Percentiles rank a stretch among this genome's conserved stretches.
Conservation (phyloP, 2,888 invertebrate genomes). For the Drosophila fungiperda region DNA sequence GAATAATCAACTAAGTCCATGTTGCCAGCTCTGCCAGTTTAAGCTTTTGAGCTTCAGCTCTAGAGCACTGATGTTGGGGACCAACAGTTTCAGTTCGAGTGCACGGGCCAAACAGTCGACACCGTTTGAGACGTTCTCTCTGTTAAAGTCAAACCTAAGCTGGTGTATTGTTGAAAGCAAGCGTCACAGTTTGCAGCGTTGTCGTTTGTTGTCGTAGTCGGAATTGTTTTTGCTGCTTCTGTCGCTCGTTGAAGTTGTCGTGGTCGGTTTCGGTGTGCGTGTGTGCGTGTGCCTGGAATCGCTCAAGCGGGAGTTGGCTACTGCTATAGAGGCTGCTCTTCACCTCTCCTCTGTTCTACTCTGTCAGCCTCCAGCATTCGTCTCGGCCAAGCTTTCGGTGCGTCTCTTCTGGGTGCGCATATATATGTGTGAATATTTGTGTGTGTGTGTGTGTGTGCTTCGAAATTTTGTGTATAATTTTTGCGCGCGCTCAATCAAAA, state of each 20-base stretch:
- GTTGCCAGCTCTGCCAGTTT: constrained; percentile 32
- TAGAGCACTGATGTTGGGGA: constrained; percentile 47
- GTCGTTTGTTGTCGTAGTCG: constrained; percentile 58
- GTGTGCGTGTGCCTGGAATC: constrained; percentile 64
- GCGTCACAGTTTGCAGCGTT: constrained; percentile 57
- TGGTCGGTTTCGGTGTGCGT: constrained; percentile 23
- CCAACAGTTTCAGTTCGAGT: constrained; percentile 64
- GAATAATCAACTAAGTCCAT: constrained; percentile 10
- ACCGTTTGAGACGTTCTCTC: constrained; percentile 40
- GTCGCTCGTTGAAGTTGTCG: constrained; percentile 32
- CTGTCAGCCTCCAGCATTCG: constrained; percentile 54
- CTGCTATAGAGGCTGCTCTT: constrained; percentile 34
- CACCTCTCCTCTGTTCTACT: constrained; percentile 8
- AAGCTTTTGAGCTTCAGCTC: constrained; percentile 60
- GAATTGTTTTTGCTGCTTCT: constrained; percentile 35
- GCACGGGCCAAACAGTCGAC: constrained; percentile 69
- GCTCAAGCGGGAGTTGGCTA: constrained; percentile 63
- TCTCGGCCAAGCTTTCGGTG: constrained; percentile 56
- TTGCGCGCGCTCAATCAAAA: constrained; percentile 80
- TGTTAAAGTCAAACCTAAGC: constrained; percentile 30
- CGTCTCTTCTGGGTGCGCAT: constrained; percentile 65
- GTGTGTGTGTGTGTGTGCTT: constrained; percentile 52
- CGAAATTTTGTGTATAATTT: constrained; percentile 79
- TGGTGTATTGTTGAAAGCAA: constrained; percentile 39
- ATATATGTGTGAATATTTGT: constrained; percentile 18